Evolutionary conservation across 2,113 vertebrate genomes (phyloP).

Genomic region (Brachirus orientalis): DNA sequence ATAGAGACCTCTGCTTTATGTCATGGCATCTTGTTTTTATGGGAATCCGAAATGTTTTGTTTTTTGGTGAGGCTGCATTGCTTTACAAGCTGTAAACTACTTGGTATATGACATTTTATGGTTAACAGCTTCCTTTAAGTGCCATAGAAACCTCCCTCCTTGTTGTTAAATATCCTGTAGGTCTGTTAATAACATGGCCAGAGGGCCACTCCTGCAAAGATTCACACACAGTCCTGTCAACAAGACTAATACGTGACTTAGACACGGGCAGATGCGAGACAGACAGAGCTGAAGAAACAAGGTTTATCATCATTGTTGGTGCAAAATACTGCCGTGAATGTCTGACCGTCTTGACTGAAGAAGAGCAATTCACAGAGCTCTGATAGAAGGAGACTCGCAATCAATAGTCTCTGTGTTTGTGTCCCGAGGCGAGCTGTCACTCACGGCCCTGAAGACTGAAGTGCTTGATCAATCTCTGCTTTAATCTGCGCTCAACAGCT

Average conservation of each 20-base stretch:
- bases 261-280: neutral
- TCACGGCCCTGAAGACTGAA: conserved; percentile 29
- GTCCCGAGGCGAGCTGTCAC: conserved; percentile 53
- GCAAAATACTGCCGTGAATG: neutral
- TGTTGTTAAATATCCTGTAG: conserved; percentile 50
- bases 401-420: conserved; percentile 73
- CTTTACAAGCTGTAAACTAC: conserved; percentile 11
- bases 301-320: neutral
- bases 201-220: conserved; percentile 42
- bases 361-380: conserved; percentile 39
- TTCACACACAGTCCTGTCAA: conserved; percentile 46
- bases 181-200: conserved; percentile 20
- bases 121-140: conserved; percentile 43
- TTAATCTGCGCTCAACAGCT: conserved; percentile 53
- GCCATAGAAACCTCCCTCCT: conserved; percentile 20
- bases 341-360: conserved; percentile 28
- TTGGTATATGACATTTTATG: conserved; percentile 29
- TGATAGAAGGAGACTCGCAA: conserved; percentile 83
- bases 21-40: too few relatives aligned
- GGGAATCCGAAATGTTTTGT: too few relatives aligned
- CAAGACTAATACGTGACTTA: neutral
- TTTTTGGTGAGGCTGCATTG: too few relatives aligned
- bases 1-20: too few relatives aligned
- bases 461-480: conserved; percentile 56
- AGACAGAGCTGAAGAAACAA: conserved; percentile 4